phyloP scores from a whole-genome alignment of 2,113 vertebrate genomes.

The Brevimyrus niger region DNA sequence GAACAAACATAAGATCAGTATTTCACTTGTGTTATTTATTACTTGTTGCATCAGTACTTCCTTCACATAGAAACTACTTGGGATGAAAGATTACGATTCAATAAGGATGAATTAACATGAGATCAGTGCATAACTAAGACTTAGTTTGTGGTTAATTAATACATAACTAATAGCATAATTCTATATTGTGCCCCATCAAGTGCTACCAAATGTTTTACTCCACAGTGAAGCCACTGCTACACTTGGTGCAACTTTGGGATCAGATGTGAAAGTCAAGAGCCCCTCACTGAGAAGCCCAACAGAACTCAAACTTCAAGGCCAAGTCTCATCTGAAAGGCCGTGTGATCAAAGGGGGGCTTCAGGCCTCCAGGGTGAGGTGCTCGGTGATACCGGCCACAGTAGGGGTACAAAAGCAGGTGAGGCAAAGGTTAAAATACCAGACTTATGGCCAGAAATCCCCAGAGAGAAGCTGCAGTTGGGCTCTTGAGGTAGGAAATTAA shows the following conservation, averaged over 20 bases:
- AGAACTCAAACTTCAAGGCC: not conserved
- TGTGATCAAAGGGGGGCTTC: not conserved
- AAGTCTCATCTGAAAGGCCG: not conserved
- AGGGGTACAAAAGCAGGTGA: not conserved
- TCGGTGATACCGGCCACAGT: not conserved
- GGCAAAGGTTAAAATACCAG: not conserved
- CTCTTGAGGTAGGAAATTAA: conserved; percentile 3
- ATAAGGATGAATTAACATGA: not conserved
- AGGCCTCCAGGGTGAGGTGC: not conserved
- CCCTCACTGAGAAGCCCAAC: not conserved
- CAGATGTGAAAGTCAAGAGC: not conserved
- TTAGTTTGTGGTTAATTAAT: not conserved
- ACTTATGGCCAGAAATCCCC: not conserved
- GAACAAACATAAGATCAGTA: too few species aligned
- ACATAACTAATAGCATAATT: not conserved
- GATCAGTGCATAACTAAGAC: not conserved
- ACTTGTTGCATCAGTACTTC: not conserved
- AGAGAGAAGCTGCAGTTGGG: not conserved
- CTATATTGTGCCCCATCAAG: not conserved
- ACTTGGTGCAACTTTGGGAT: not conserved
- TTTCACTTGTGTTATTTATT: too few species aligned
- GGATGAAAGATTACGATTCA: not conserved
- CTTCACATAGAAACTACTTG: not conserved
- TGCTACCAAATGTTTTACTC: not conserved
- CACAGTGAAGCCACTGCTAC: not conserved